phyloP scores from a whole-genome alignment of 2,888 invertebrate genomes.

The Alloplasta piceator region DNA sequence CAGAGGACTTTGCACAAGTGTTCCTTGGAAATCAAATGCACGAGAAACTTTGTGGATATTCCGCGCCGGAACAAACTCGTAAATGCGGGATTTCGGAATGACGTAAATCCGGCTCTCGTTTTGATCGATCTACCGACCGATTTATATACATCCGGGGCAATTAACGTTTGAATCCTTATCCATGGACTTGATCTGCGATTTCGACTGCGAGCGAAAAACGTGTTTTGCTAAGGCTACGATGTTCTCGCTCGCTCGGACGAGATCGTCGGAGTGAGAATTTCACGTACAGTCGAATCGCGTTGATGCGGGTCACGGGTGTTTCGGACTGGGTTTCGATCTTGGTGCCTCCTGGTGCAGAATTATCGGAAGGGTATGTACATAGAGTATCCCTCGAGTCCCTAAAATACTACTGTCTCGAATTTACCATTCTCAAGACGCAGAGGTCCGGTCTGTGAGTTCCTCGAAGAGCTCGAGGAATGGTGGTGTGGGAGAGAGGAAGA shows the following conservation, averaged over 20 bases:
- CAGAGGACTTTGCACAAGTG: too few relatives aligned
- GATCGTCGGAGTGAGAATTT: background rate
- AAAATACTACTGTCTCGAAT: constrained; percentile 34
- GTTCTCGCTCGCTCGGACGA: background rate
- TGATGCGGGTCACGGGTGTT: constrained; percentile 27
- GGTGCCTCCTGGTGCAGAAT: background rate
- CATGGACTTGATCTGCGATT: constrained; percentile 60
- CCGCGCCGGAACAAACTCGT: too few relatives aligned
- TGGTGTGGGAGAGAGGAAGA: constrained; percentile 64
- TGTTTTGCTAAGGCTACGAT: too few relatives aligned
- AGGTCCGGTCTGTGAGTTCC: constrained; percentile 48
- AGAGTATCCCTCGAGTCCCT: constrained; percentile 29
- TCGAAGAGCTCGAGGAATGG: constrained; percentile 1
- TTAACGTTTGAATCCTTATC: constrained; percentile 72
- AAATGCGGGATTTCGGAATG: background rate
- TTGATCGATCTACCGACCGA: constrained; percentile 62
- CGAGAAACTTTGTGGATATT: background rate
- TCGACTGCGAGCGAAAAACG: background rate
- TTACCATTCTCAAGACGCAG: constrained; percentile 47
- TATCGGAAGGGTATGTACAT: constrained; percentile 23
- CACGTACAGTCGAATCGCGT: background rate
- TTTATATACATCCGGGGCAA: constrained; percentile 60
- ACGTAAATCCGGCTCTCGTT: constrained; percentile 35
- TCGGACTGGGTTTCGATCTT: constrained; percentile 25
- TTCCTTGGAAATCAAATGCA: background rate